Evolutionary conservation across 2,797 vertebrate genomes (phyloP), one percentile per base, ranked within the genome.

Genomic region (Megalops cyprinoides): DNA sequence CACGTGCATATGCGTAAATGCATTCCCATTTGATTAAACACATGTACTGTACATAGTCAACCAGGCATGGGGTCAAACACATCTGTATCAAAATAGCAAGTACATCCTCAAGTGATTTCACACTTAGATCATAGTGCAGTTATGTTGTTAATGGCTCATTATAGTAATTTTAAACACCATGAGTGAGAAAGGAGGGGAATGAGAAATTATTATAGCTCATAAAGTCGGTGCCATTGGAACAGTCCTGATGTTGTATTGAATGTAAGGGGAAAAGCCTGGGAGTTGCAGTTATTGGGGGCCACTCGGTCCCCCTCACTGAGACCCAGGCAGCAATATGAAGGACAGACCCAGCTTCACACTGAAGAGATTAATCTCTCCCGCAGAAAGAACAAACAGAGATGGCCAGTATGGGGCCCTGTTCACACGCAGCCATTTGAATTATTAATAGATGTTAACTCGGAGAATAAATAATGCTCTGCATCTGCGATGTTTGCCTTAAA

Each of bases 301-400:
- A 48, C 4, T 58, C 79, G 58, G 39, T 79, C 83, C 55, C 82
- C 77, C 79, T 79, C 75, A 82, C 39, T 58, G 78, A 74, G 62
- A 79, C 79, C 82, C 80, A 71, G 74, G 76, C 84, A 82, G 78
- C 76, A 81, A 86, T 79, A 46, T 67, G 51, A 74, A 80, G 74
- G 79, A 85, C 15, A 78, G 71, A 80, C 78, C 82, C 34, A 18
- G 37, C 46, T 56, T 62, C 14, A 28, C 25, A 62, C 1, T 62
- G 58, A 60, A 60, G 28, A 34, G 8, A 62, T 10, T 12, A 10
- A 62, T 62, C 53, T 56, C 53, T 23, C 20, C 4, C n/a, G n/a
- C 55, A 39, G 28, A 25, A 3, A 67, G n/a, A 75, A 77, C 81
- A 86, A 86, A 85, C 78, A 62, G 44, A 85, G 82, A 85, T 81